Evolutionary conservation across 2,888 invertebrate species (phyloP), one percentile per base, ranked within the genome.

Genomic region (Pollenia angustigena): DNA sequence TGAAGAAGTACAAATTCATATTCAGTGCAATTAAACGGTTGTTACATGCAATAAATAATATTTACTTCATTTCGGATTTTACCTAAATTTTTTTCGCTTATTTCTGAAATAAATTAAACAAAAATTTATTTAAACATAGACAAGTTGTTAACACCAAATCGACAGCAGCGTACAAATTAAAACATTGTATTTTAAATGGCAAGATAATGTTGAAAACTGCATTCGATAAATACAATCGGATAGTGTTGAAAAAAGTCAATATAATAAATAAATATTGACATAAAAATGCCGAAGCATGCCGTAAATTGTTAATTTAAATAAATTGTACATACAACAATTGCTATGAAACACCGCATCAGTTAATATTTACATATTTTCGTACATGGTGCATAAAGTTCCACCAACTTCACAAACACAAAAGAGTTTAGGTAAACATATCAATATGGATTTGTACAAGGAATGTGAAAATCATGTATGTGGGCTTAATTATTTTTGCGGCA

Each of bases 241-340:
- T 14, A 40, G 1, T 40, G 40, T 42, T 7, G 8, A 32, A 4
- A 46, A 16, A 64, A 54, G 54, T 23, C 69, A 76, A 50, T 32
- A 50, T 14, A 60, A 42, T 40, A 71, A 60, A 66, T 64, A 62
- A 66, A 66, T 72, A 76, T 81, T 76, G 76, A 60, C 76, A 81
- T 69, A 76, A 69, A 85, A 76, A 76, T 72, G 66, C 81, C 76
- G 85, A 76, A 76, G 71, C 81, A 75, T 81, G 82, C 62, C 64
- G 52, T 18, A 48, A 75, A 72, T 71, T 64, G 40, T 58, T 56
- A 50, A 69, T 69, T 81, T 75, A 48, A 18, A 66, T 75, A 48
- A 18, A 66, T 18, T 40, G 66, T 74, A 42, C 48, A 56, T 42
- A 60, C 56, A 60, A 48, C 75, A 60, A 68, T 50, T 74, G n/a